Evolutionary conservation across 1,140 invertebrate species (phyloP).

Genomic region (Nasonia giraulti): DNA sequence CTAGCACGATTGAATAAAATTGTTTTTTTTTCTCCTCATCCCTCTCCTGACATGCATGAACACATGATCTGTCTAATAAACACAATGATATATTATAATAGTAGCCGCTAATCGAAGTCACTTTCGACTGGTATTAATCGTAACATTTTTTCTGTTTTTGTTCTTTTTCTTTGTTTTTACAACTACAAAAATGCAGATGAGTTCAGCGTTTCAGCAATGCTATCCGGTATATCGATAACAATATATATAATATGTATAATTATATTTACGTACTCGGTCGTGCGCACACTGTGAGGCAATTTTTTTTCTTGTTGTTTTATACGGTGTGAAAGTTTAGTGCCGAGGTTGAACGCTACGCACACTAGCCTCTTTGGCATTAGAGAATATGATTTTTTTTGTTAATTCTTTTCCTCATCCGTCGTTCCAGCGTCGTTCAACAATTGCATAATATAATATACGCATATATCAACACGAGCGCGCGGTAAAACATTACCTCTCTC

Average conservation of each 20-base stretch:
- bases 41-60: no score
- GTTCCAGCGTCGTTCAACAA: conserved; percentile 37
- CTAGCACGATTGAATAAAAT: conserved; percentile 2
- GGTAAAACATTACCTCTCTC: conserved; percentile 4
- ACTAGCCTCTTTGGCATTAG: conserved; percentile 57
- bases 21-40: background rate
- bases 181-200: conserved; percentile 59
- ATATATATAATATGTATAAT: conserved; percentile 53
- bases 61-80: conserved; percentile 10
- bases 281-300: conserved; percentile 55
- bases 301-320: conserved; percentile 45
- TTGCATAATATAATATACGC: conserved; percentile 32
- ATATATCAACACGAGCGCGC: background rate
- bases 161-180: conserved; percentile 29
- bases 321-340: conserved; percentile 52
- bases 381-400: conserved; percentile 52
- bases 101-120: conserved; percentile 27
- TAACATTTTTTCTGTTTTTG: conserved; percentile 46
- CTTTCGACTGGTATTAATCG: background rate
- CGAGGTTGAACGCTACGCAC: conserved; percentile 59
- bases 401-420: conserved; percentile 25
- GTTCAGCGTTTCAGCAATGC: conserved; percentile 59
- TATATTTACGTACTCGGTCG: conserved; percentile 54
- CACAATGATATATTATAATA: background rate
- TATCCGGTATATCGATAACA: conserved; percentile 51